phyloP scores from a whole-genome alignment of 2,113 vertebrate genomes.

The Grammomys dolichurus region DNA sequence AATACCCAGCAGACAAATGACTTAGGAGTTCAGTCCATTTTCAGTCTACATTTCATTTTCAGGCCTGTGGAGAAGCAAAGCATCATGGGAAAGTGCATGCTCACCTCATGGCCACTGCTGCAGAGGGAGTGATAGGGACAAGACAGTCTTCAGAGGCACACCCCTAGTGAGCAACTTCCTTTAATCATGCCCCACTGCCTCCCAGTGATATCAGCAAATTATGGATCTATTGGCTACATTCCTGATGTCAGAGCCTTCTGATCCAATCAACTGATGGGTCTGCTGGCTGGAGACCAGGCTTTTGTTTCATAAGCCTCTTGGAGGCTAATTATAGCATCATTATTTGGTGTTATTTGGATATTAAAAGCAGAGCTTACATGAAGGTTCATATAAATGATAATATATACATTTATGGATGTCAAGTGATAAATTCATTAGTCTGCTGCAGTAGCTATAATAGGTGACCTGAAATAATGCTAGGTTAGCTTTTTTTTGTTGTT shows the following conservation, averaged over 20 bases:
- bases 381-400: background rate
- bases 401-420: background rate
- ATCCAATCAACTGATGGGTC: background rate
- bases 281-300: background rate
- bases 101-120: background rate
- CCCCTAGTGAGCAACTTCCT: background rate
- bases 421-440: background rate
- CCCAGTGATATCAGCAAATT: background rate
- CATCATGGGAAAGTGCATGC: background rate
- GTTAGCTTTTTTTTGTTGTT: background rate
- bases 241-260: no score
- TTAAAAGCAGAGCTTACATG: background rate
- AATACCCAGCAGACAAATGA: background rate
- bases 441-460: background rate
- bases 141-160: background rate
- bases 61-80: background rate
- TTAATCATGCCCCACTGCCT: background rate
- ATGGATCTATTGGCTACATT: background rate
- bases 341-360: background rate
- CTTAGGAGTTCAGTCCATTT: background rate
- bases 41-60: background rate
- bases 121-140: background rate
- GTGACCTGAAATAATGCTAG: background rate
- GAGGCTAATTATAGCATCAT: background rate
- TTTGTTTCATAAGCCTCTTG: background rate